Base-by-base conservation (phyloP, 64 coral and sea anemone genomes). In the Montipora sp. region DNA sequence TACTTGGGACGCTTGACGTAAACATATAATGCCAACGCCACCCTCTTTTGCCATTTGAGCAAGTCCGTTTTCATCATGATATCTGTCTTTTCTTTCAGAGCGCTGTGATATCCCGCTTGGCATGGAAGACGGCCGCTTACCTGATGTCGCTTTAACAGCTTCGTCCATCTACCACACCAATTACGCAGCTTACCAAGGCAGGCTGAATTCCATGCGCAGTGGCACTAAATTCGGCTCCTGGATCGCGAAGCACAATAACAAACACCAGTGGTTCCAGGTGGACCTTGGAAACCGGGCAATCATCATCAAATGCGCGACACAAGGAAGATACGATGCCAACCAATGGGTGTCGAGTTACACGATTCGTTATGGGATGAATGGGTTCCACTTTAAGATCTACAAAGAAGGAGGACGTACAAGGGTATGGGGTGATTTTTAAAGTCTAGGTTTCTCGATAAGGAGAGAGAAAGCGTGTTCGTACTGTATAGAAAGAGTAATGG, bases 221-320 rank as follows among this genome's bases (percentile, higher is more conserved):
- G 74, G 87, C 10, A 53, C 87, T 48, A 85, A 57, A 14, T 81
- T 59, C 53, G 93, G 91, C 48, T 83, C 83, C 18, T 98, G 95
- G 95, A 94, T 98, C 51, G 92, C 95, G 16, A 80, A 88, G 5
- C 90, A 60, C 5, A 72, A 80, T 22, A 94, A 98, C 84, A 93
- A 82, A 53, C 73, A 43, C 9, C 83, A 93, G 50, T 93, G 91
- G 91, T 77, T 88, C 22, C 83, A 87, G 55, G 63, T 93, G 51
- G 91, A 93, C 61, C 83, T 81, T 55, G 91, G 91, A 13, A 93
- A 88, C 84, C 76, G 67, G 14, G 91, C 91, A 57, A 47, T 24
- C 46, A 51, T 93, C 46, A 80, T 88, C 5, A 88, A 88, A 49
- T 19, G 77, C 23, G 91, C 83, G 5, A 93, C 83, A 46, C 91